A percentile compares a stretch with the other conserved stretches of the same genome.
These are phyloP conservation scores for Pristiophorus japonicus DNA, from an alignment of 2,113 vertebrate genomes.

Conservation along the genomic window DNA sequence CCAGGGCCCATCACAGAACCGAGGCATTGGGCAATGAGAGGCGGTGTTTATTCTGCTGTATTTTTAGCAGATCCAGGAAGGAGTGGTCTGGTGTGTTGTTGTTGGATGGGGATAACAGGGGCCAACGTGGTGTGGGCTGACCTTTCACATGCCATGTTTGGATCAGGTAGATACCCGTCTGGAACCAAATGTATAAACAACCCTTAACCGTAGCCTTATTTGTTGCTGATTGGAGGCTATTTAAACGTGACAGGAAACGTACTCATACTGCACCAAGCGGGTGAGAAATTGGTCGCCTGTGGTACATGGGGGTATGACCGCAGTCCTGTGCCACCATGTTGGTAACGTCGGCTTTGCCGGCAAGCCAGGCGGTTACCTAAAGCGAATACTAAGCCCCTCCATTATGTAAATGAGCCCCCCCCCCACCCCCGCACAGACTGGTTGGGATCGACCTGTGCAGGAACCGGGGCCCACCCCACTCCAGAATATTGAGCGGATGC, in stretches of 20 bases:
- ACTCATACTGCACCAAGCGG: background rate
- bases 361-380: background rate
- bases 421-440: too few species aligned
- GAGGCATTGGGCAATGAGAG: background rate
- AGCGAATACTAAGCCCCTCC: background rate
- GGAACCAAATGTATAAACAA: background rate
- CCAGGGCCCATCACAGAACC: too few species aligned
- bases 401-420: too few species aligned
- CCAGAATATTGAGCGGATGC: too few species aligned
- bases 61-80: background rate
- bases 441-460: too few species aligned
- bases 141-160: background rate
- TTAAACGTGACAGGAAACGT: background rate
- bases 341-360: background rate
- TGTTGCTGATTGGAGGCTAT: too few species aligned
- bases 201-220: background rate
- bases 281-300: background rate
- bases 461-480: too few species aligned
- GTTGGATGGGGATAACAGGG: background rate
- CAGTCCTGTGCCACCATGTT: too few species aligned
- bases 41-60: background rate
- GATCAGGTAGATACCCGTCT: background rate
- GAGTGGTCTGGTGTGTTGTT: background rate
- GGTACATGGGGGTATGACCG: too few species aligned
- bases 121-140: background rate